Percentiles rank a stretch among this genome's conserved stretches.
These are phyloP conservation scores for Serripes groenlandicus DNA, from an alignment of 2,888 invertebrate genomes.

Conservation along the genomic window DNA sequence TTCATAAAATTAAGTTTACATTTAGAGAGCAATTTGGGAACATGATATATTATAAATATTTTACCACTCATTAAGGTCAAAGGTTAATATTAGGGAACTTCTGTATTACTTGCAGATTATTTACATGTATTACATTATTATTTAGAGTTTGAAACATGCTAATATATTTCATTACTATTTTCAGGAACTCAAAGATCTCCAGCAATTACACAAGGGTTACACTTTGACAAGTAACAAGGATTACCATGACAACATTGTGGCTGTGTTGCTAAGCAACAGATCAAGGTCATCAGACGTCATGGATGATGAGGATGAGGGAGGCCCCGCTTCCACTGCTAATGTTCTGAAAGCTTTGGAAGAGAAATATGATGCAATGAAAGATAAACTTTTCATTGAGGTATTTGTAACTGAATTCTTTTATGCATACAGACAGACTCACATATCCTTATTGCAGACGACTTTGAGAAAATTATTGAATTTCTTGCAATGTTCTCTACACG, in stretches of 20 bases:
- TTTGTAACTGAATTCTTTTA: constrained; percentile 1
- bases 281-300: constrained; percentile 29
- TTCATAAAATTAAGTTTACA: too few relatives aligned
- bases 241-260: constrained; percentile 78
- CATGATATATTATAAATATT: too few relatives aligned
- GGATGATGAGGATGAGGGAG: constrained; percentile 60
- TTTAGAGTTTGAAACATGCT: too few relatives aligned
- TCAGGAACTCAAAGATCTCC: constrained; percentile 69
- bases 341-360: constrained; percentile 79
- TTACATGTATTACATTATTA: too few relatives aligned
- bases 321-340: constrained; percentile 57
- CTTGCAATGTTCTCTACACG: too few relatives aligned
- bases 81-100: not conserved
- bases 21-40: too few relatives aligned
- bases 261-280: constrained; percentile 68
- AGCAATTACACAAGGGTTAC: constrained; percentile 69
- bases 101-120: too few relatives aligned
- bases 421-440: too few relatives aligned
- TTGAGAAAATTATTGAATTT: too few relatives aligned
- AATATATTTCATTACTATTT: too few relatives aligned
- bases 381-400: constrained; percentile 82
- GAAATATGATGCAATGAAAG: constrained; percentile 83
- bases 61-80: not conserved
- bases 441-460: too few relatives aligned
- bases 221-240: constrained; percentile 59